Conservation (phyloP, 2,113 vertebrate genomes). For the Nicator chloris region DNA sequence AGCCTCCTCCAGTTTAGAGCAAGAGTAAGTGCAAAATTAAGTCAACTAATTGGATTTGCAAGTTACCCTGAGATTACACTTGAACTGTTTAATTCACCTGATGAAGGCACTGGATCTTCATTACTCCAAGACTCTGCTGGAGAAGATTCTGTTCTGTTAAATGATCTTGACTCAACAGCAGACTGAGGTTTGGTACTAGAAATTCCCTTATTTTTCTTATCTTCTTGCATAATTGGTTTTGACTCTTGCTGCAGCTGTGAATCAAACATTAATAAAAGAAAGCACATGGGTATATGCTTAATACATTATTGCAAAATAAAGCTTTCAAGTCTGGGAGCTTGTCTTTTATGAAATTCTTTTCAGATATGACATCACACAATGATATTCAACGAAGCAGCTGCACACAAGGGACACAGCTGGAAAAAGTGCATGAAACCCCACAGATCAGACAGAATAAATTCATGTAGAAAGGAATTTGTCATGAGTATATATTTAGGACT, state of each 20-base stretch:
- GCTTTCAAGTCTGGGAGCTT: background rate
- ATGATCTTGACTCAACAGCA: background rate
- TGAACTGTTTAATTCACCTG: conserved; percentile 32
- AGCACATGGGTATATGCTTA: background rate
- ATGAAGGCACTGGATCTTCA: conserved; percentile 23
- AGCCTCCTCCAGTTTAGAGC: background rate
- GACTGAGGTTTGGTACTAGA: background rate
- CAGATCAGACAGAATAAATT: background rate
- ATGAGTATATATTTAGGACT: background rate
- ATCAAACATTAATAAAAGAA: background rate
- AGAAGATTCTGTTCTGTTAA: background rate
- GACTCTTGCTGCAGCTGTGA: conserved; percentile 24
- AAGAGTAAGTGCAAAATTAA: background rate
- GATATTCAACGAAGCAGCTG: background rate
- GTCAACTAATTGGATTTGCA: background rate
- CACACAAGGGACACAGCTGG: background rate
- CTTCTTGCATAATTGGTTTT: background rate
- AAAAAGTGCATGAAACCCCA: background rate
- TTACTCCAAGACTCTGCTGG: background rate
- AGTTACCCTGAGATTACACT: background rate
- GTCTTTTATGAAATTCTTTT: background rate
- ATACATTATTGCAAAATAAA: background rate
- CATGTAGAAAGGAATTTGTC: background rate
- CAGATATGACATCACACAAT: background rate
- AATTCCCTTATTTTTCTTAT: background rate